Evolutionary conservation across 1,140 invertebrate species (phyloP).

Genomic region (Euura lappo): DNA sequence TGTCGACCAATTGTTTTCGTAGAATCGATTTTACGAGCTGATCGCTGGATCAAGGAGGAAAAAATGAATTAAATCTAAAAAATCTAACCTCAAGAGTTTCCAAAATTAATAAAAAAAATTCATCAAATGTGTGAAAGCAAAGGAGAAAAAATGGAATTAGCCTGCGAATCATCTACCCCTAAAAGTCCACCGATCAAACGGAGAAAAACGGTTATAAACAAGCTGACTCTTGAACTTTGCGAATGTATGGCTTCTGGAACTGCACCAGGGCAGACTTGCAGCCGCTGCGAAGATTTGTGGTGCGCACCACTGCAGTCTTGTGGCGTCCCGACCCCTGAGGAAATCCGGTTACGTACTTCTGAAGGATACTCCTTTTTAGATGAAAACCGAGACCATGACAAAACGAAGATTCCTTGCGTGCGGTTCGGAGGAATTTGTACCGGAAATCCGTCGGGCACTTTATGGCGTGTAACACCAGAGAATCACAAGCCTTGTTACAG

Average conservation of each 20-base stretch:
- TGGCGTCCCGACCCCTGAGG: background rate
- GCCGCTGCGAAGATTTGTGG: background rate
- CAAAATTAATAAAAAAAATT: too few species aligned
- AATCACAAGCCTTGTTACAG: background rate
- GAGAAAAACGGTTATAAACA: background rate
- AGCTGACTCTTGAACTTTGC: background rate
- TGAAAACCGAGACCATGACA: too few species aligned
- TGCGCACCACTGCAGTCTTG: background rate
- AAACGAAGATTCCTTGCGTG: background rate
- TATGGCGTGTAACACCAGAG: too few species aligned
- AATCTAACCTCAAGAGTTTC: too few species aligned
- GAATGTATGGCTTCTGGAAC: background rate
- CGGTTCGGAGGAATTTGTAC: background rate
- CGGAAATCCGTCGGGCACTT: background rate
- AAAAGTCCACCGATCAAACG: slow-evolving; percentile 1
- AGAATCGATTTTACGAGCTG: too few species aligned
- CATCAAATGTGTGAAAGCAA: too few species aligned
- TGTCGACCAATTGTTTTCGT: too few species aligned
- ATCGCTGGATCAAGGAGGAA: too few species aligned
- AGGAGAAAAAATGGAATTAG: background rate
- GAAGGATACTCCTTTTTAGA: background rate
- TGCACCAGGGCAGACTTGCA: background rate
- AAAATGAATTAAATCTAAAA: too few species aligned
- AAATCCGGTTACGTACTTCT: background rate
- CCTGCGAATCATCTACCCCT: background rate